These are phyloP conservation scores for Agriopis aurantiaria DNA, from an alignment of 2,888 invertebrate genomes.

Conservation along the genomic window DNA sequence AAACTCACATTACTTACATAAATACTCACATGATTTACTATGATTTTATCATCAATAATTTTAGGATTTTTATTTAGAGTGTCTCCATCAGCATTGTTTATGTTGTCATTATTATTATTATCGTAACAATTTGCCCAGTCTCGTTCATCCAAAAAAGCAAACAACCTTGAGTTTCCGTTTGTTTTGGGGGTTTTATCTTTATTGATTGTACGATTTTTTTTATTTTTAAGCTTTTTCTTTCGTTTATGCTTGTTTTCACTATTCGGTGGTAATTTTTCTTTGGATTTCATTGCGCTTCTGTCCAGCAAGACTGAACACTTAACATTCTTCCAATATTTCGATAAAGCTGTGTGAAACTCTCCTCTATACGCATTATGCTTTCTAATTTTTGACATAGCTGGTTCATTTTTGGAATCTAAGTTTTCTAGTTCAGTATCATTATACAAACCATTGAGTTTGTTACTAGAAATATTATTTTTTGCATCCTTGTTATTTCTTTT, in stretches of 20 bases:
- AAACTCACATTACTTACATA: too few relatives aligned
- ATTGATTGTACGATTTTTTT: conserved; percentile 8
- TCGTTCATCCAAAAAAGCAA: conserved; percentile 38
- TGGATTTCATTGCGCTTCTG: conserved; percentile 27
- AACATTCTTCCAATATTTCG: conserved; percentile 51
- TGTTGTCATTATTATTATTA: neutral
- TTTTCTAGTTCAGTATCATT: neutral
- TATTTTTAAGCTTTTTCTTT: conserved; percentile 43
- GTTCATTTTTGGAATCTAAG: neutral
- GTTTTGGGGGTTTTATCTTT: conserved; percentile 9
- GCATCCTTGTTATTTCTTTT: conserved; percentile 1
- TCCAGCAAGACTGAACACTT: conserved; percentile 40
- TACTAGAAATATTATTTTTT: neutral
- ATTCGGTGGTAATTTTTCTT: conserved; percentile 24
- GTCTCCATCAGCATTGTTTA: neutral
- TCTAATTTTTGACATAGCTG: neutral
- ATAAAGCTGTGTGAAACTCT: conserved; percentile 20
- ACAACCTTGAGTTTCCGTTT: conserved; percentile 30
- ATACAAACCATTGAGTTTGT: neutral
- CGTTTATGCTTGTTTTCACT: conserved; percentile 58
- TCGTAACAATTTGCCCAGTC: conserved; percentile 44
- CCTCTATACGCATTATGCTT: conserved; percentile 3
- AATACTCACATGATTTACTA: conserved; percentile 24
- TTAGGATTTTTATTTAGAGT: neutral
- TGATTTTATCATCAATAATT: neutral